Conservation (phyloP, 2,888 invertebrate species). For the Desoria tigrina region DNA sequence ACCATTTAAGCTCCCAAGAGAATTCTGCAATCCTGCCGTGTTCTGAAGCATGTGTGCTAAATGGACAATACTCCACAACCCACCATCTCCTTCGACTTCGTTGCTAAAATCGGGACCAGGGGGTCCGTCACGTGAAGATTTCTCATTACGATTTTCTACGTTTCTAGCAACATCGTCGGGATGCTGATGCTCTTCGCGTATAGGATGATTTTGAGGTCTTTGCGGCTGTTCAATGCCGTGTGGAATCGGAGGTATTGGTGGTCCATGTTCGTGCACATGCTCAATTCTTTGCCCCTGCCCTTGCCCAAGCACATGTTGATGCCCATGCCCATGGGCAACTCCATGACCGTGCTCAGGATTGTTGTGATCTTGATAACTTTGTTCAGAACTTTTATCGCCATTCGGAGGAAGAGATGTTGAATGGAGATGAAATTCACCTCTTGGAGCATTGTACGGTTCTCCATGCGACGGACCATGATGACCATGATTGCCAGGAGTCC, state of each 20-base stretch:
- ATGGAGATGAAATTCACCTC: neutral
- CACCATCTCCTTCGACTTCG: constrained; percentile 23
- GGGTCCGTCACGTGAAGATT: constrained; percentile 8
- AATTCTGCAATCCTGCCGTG: neutral
- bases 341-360: neutral
- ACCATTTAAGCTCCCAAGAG: neutral
- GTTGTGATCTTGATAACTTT: neutral
- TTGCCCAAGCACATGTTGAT: neutral
- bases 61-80: constrained; percentile 30
- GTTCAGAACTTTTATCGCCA: neutral
- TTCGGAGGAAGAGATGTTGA: neutral
- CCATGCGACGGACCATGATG: neutral
- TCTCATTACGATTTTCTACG: neutral
- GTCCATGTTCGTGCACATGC: neutral
- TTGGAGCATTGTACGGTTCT: neutral
- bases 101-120: constrained; percentile 4
- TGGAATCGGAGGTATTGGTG: too few species aligned
- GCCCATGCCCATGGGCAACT: neutral
- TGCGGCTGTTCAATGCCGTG: neutral
- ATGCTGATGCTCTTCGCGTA: neutral
- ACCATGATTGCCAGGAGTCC: neutral
- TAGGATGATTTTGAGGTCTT: neutral
- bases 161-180: neutral
- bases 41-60: constrained; percentile 29
- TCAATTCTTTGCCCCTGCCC: neutral